phyloP scores from a whole-genome alignment of 2,797 vertebrate species.

The Crenichthys baileyi region DNA sequence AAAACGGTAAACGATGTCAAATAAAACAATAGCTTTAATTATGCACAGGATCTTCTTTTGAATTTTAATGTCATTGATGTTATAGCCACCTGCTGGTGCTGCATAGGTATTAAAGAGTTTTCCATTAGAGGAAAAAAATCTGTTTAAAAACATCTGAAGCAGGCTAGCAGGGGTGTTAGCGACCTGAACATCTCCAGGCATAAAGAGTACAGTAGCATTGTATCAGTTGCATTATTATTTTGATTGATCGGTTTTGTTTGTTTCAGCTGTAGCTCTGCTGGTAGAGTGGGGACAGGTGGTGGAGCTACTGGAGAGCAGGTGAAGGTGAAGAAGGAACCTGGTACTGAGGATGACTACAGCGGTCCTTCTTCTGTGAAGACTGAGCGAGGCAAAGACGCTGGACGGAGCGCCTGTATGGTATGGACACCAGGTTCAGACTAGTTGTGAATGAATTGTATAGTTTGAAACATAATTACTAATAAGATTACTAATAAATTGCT shows the following conservation, averaged over 20 bases:
- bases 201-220: neutral
- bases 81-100: neutral
- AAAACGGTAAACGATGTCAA: neutral
- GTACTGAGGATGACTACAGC: slow-evolving; percentile 89
- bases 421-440: neutral
- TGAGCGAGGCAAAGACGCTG: slow-evolving; percentile 88
- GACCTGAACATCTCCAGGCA: neutral
- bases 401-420: slow-evolving; percentile 97
- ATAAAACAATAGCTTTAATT: neutral
- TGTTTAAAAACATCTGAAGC: neutral
- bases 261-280: slow-evolving; percentile 91
- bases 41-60: too few relatives aligned
- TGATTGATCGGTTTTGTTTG: slow-evolving; percentile 19
- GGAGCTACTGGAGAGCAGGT: slow-evolving; percentile 86
- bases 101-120: neutral
- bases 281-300: slow-evolving; percentile 81
- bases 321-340: slow-evolving; percentile 95
- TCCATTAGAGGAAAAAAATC: neutral
- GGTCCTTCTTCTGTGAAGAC: slow-evolving; percentile 88
- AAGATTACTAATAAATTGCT: too few relatives aligned
- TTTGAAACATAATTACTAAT: neutral
- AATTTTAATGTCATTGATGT: too few relatives aligned
- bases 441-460: neutral
- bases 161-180: neutral
- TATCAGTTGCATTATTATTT: neutral